phyloP scores from a whole-genome alignment of 2,888 invertebrate genomes.

The Andrena bucephala region DNA sequence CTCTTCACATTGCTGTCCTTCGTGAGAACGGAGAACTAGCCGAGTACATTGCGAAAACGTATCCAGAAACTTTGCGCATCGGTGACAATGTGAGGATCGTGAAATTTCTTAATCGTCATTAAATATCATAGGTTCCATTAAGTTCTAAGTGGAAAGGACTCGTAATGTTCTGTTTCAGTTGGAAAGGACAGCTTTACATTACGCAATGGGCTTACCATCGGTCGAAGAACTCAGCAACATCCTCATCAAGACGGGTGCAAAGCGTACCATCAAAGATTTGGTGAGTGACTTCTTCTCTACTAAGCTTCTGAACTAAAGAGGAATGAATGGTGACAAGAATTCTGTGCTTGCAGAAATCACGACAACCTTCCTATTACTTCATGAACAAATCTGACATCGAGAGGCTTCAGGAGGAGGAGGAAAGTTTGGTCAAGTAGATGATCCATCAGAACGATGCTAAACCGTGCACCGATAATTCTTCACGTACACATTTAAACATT shows the following conservation, averaged over 20 bases:
- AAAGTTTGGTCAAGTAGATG: constrained; percentile 81
- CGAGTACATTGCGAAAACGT: constrained; percentile 90
- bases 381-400: constrained; percentile 96
- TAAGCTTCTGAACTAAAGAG: not conserved
- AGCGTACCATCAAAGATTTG: constrained; percentile 93
- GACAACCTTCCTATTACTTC: constrained; percentile 96
- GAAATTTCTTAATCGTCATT: not conserved
- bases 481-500: constrained; percentile 22
- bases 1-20: constrained; percentile 94
- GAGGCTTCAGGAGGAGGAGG: constrained; percentile 94
- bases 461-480: constrained; percentile 11
- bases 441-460: constrained; percentile 23
- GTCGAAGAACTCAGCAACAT: constrained; percentile 93
- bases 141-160: constrained; percentile 1
- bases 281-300: constrained; percentile 78
- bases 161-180: constrained; percentile 87
- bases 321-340: not conserved
- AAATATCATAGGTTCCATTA: not conserved
- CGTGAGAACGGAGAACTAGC: constrained; percentile 93
- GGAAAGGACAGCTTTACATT: constrained; percentile 95
- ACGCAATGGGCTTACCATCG: constrained; percentile 95
- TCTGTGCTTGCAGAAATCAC: constrained; percentile 87
- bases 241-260: constrained; percentile 93
- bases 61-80: constrained; percentile 90
- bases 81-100: constrained; percentile 92